Base-by-base conservation (phyloP, 2,113 vertebrate genomes). In the Coturnix japonica region DNA sequence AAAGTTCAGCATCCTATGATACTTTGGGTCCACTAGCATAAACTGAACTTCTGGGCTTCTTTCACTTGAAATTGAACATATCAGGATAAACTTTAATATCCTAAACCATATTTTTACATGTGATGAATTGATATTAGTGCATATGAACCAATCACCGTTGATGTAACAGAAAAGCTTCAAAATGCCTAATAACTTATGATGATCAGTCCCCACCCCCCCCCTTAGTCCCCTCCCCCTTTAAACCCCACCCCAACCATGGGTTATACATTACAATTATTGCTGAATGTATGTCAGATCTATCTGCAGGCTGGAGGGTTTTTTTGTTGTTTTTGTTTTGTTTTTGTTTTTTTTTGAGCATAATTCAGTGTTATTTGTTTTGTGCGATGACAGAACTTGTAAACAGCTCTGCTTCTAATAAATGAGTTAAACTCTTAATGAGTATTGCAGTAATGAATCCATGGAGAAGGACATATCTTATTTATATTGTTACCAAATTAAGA, bases 401-500 rank as follows among this genome's bases (percentile, higher is more conserved):
- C 43, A 93, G 15, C 25, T 74, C 69, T 90, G 56, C 4, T 13
- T 87, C 81, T 80, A 77, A 91, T 31, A 76, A 89, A 73, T 80
- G 66, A 89, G 44, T 85, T 63, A 69, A 73, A 85, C 10, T 69
- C 63, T 57, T 85, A 75, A 81, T 86, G 75, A 73, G 28, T 15
- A 30, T 65, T 92, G 33, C 51, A 70, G 43, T 81, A 85, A 92
- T 63, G 64, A 91, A 77, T 80, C 67, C 43, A 66, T 9, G 73
- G 67, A 87, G 84, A 63, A 89, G 49, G 41, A 66, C 41, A 4
- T 61, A 22, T 47, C 89, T 65, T 84, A 87, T 54, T 85, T 88
- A 64, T 67, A 85, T 56, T 67, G 46, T 77, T 75, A 44, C 20
- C 47, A 71, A 87, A 86, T 83, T 88, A 85, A 71, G 56, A 83